Evolutionary conservation across 1,140 invertebrate genomes (phyloP), one percentile per base, ranked within the genome.

Genomic region (Adelges cooleyi): DNA sequence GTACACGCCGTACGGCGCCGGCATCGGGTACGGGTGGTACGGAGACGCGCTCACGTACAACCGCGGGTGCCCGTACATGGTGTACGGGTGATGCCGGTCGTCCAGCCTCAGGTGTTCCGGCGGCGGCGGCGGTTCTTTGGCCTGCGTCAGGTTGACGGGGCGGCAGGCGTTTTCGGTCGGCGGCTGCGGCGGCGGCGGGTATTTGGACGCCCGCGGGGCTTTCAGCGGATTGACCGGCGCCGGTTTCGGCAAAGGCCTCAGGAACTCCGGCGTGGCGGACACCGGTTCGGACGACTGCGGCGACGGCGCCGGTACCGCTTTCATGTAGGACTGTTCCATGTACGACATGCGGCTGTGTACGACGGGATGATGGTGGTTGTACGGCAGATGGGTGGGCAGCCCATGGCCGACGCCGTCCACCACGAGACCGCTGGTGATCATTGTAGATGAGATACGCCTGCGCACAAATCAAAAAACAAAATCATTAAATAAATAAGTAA

Each of bases 381-480:
- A 46, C 49, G 51, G n/a, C 17, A 51, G 25, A 40, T 65, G 62
- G 25, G 65, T 46, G 23, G 51, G 65, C 2, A 66, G 36, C 10
- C 33, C 50, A 25, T 66, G 65, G 36, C 65, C 18, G 20, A 66
- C 51, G 27, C 65, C 65, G 49, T 66, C 65, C 50, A 66, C 65
- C 50, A 44, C 49, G 38, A 66, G 65, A 29, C 65, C 65, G 20
- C 65, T 66, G 27, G 65, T 52, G n/a, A 66, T 44, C 65, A 66
- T 66, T 33, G n/a, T 27, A 4, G 9, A 18, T 29, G 22, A 66
- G 18, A 33, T 42, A 42, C 17, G 25, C 25, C 50, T 62, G 18
- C n/a, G n/a, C n/a, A n/a, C n/a, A n/a, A n/a, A n/a, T n/a, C n/a
- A n/a, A n/a, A n/a, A n/a, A n/a, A n/a, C n/a, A n/a, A n/a, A n/a